Evolutionary conservation across 2,797 vertebrate species (phyloP).

Genomic region (Sternotherus odoratus): DNA sequence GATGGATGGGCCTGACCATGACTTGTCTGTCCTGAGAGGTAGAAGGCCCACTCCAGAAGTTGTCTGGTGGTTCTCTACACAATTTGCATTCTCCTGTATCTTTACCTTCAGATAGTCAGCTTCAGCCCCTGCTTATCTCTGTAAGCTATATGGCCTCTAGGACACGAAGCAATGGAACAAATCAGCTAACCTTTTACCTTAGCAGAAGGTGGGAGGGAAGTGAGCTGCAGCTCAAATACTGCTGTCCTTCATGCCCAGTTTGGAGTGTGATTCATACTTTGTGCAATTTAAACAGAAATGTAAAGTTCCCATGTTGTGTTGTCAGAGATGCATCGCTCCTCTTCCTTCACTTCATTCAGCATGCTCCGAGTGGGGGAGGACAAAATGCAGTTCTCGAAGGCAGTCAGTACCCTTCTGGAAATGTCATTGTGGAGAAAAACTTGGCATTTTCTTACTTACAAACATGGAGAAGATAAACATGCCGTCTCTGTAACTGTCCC

Average conservation of each 20-base stretch:
- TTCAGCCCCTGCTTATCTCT: not conserved
- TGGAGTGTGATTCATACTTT: not conserved
- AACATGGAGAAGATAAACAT: slow-evolving; percentile 31
- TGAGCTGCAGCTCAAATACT: not conserved
- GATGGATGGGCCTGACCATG: not conserved
- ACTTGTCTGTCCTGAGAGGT: not conserved
- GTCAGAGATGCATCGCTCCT: not conserved
- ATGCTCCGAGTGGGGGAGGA: not conserved
- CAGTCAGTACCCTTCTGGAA: not conserved
- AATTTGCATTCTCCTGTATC: not conserved
- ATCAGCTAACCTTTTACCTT: not conserved
- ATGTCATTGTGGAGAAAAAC: not conserved
- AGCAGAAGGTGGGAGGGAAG: not conserved
- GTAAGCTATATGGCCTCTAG: not conserved
- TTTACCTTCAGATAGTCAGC: not conserved
- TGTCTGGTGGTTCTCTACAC: not conserved
- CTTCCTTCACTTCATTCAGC: not conserved
- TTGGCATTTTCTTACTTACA: not conserved
- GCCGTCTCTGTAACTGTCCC: not conserved
- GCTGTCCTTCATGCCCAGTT: not conserved
- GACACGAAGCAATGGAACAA: not conserved
- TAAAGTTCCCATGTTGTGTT: not conserved
- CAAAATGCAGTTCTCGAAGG: not conserved
- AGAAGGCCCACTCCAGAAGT: not conserved
- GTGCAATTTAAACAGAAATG: too few relatives aligned